Conservation (phyloP, 2,888 invertebrate species). For the Tortrix viridana region DNA sequence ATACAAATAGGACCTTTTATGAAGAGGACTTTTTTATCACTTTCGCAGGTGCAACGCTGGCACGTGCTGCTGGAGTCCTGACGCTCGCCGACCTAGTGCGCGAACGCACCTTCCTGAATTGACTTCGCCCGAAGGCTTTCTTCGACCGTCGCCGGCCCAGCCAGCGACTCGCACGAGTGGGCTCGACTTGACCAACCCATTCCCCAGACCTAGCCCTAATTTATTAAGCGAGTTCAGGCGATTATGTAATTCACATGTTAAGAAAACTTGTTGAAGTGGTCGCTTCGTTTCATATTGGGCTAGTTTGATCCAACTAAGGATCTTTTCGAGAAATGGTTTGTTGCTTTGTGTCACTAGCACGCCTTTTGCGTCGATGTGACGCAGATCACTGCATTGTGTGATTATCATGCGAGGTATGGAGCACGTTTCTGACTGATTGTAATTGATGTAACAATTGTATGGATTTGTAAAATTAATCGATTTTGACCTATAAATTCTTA, state of each 20-base stretch:
- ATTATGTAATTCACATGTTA: neutral
- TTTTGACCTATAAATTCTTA: constrained; percentile 3
- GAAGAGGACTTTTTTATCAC: no score
- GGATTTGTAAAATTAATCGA: constrained; percentile 22
- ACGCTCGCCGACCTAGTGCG: constrained; percentile 76
- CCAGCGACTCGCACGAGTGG: constrained; percentile 44
- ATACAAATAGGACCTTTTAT: no score
- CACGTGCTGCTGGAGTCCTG: constrained; percentile 93
- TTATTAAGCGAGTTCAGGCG: neutral
- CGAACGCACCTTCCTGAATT: constrained; percentile 56
- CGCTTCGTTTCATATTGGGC: neutral
- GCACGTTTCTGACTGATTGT: constrained; percentile 56
- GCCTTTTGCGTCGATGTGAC: constrained; percentile 11
- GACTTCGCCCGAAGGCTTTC: constrained; percentile 36
- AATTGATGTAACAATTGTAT: constrained; percentile 47
- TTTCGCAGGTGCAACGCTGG: constrained; percentile 93
- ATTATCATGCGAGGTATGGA: constrained; percentile 40
- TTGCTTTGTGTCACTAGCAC: constrained; percentile 26
- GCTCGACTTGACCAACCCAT: constrained; percentile 3
- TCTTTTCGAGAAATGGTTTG: constrained; percentile 25
- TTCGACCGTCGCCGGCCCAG: constrained; percentile 38
- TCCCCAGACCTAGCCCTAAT: neutral
- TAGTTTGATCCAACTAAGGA: constrained; percentile 8
- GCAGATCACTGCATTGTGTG: constrained; percentile 40
- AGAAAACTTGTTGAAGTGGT: neutral